Evolutionary conservation across 2,113 vertebrate genomes (phyloP).

Genomic region (Labrus mixtus): DNA sequence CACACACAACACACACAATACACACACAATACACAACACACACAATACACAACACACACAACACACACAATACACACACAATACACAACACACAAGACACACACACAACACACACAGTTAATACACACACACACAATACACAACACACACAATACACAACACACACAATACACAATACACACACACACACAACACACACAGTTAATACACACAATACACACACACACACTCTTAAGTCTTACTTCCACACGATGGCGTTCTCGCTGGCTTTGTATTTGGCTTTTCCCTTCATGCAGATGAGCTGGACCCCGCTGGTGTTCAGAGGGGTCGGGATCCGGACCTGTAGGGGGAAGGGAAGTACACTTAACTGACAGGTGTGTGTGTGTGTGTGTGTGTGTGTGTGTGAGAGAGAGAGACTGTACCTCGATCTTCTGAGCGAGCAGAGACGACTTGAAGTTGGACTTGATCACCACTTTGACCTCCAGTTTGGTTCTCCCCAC

Average conservation of each 20-base stretch:
- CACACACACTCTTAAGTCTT: constrained; percentile 74
- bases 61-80: no score
- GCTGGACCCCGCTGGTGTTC: constrained; percentile 98
- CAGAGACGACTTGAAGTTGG: constrained; percentile 98
- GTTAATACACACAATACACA: no score
- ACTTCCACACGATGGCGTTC: constrained; percentile 99
- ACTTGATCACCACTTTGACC: constrained; percentile 99
- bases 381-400: background rate
- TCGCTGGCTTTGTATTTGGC: constrained; percentile 99
- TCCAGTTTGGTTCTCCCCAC: constrained; percentile 98
- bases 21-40: no score
- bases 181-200: background rate
- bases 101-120: no score
- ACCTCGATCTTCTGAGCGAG: constrained; percentile 99
- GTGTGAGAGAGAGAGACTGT: background rate
- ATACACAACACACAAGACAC: no score
- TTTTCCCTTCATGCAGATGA: constrained; percentile 99
- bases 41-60: no score
- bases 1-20: no score
- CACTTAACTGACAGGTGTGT: background rate
- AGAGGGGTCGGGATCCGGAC: constrained; percentile 97
- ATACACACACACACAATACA: no score
- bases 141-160: no score
- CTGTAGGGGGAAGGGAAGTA: constrained; percentile 69
- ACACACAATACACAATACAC: no score